Percentiles rank a stretch among this genome's conserved stretches.
These are phyloP conservation scores for Geococcyx californianus DNA, from an alignment of 2,113 vertebrate genomes.

Conservation along the genomic window DNA sequence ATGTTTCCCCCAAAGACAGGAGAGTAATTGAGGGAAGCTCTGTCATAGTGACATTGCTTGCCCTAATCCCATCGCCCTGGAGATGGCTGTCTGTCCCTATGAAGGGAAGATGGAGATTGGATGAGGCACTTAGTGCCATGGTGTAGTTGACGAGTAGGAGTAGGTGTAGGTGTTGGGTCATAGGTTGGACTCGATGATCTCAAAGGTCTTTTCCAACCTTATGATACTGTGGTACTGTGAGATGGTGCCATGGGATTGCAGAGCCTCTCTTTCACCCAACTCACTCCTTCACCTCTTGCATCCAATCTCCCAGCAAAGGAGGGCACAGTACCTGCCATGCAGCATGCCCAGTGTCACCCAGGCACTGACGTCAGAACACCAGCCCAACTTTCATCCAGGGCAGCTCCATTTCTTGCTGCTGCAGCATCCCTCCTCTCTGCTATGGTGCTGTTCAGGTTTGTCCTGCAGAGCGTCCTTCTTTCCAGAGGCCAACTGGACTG, in stretches of 20 bases:
- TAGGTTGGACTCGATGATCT: too few relatives aligned
- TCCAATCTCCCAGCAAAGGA: not conserved
- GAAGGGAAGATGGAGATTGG: not conserved
- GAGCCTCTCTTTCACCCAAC: not conserved
- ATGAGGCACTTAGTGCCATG: too few relatives aligned
- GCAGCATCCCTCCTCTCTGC: not conserved
- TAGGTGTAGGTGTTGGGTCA: too few relatives aligned
- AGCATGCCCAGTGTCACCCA: not conserved
- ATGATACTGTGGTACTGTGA: too few relatives aligned
- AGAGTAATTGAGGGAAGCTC: not conserved
- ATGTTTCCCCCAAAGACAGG: not conserved
- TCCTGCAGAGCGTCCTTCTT: not conserved
- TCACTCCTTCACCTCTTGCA: not conserved
- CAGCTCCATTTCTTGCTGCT: not conserved
- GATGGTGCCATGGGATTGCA: not conserved
- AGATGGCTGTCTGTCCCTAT: not conserved
- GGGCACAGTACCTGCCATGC: accelerated
- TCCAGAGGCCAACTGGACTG: not conserved
- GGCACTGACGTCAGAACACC: accelerated
- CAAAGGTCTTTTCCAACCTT: too few relatives aligned
- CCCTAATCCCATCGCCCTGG: not conserved
- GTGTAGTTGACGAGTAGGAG: too few relatives aligned
- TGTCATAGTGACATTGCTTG: not conserved
- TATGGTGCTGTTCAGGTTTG: not conserved
- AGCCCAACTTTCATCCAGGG: not conserved